Conservation (phyloP, 2,888 invertebrate species). For the Cistogaster globosa region DNA sequence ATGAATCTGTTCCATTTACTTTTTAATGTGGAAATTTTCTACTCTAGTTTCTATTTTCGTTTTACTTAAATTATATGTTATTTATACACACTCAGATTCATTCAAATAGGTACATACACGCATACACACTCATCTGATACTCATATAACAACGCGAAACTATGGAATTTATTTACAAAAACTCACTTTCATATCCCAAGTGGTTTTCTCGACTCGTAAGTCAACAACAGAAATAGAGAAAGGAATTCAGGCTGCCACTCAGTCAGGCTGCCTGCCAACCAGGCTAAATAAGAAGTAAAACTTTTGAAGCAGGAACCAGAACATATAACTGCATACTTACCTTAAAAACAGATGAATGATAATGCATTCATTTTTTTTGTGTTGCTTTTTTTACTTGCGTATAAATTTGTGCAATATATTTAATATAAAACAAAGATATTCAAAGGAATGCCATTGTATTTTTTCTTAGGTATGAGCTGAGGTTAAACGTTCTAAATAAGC, state of each 20-base stretch:
- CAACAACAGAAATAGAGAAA: conserved; percentile 33
- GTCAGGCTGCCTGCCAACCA: not conserved
- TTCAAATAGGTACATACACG: not conserved
- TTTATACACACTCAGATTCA: not conserved
- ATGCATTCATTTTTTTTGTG: conserved; percentile 28
- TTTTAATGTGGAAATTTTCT: conserved; percentile 65
- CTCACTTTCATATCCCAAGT: conserved; percentile 60
- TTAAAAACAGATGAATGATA: conserved; percentile 35
- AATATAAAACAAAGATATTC: not conserved
- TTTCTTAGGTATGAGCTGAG: too few species aligned
- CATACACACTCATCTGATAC: not conserved
- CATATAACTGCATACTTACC: conserved; percentile 34
- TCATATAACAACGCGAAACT: conserved; percentile 28
- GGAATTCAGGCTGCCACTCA: conserved; percentile 26
- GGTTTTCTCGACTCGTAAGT: conserved; percentile 50
- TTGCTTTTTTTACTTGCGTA: conserved; percentile 11
- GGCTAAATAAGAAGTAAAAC: conserved; percentile 4
- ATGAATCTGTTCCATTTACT: conserved; percentile 69
- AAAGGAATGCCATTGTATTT: conserved; percentile 22
- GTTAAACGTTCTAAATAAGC: too few species aligned
- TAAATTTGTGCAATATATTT: not conserved
- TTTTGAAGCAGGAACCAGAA: conserved; percentile 31
- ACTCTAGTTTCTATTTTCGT: conserved; percentile 66
- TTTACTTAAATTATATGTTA: conserved; percentile 13
- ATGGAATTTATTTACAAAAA: conserved; percentile 50